Percentiles rank a stretch among this genome's conserved stretches.
phyloP scores from a whole-genome alignment of 2,797 vertebrate genomes.

The Pyrrhura leucotis region DNA sequence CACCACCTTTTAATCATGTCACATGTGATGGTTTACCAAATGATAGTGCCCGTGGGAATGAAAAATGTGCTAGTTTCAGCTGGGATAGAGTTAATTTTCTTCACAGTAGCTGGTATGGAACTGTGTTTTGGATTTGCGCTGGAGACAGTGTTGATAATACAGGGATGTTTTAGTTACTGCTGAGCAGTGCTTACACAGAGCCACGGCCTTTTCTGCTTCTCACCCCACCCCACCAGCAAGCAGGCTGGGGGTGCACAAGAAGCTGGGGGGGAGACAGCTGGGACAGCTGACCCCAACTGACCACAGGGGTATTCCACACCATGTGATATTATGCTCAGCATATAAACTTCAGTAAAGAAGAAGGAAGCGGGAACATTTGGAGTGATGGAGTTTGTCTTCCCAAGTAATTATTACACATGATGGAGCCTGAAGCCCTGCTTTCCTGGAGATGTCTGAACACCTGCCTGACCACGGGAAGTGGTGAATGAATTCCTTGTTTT shows the following conservation, averaged over 20 bases:
- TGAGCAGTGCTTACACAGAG: neutral
- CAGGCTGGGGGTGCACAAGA: neutral
- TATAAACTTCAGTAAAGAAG: neutral
- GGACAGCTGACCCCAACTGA: neutral
- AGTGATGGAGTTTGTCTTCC: too few relatives aligned
- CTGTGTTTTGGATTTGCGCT: neutral
- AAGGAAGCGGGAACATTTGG: neutral
- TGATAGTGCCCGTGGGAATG: neutral
- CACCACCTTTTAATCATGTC: neutral
- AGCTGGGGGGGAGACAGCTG: neutral
- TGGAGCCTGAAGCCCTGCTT: neutral
- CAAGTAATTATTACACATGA: too few relatives aligned
- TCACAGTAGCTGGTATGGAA: neutral
- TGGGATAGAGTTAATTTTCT: neutral
- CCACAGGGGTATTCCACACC: neutral
- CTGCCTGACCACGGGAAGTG: neutral
- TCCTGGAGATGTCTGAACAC: neutral
- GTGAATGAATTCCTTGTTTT: neutral
- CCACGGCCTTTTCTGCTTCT: neutral
- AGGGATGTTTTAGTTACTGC: neutral
- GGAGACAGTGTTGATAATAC: neutral
- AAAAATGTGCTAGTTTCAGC: neutral
- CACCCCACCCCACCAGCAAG: neutral
- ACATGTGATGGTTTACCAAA: neutral
- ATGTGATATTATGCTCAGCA: neutral